phyloP scores from a whole-genome alignment of 2,888 invertebrate genomes.

The Macrosiphum euphorbiae region DNA sequence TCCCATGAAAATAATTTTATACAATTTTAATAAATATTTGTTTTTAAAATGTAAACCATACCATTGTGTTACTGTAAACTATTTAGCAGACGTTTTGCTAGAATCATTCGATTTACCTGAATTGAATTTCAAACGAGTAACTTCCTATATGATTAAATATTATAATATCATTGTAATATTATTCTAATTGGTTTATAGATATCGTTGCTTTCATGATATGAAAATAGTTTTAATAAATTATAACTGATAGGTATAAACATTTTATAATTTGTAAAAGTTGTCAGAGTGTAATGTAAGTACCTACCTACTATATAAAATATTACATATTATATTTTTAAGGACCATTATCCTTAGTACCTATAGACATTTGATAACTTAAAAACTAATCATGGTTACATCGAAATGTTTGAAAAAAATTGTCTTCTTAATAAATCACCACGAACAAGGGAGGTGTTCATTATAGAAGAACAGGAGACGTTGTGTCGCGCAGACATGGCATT shows the following conservation, averaged over 20 bases:
- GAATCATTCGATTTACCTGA: background rate
- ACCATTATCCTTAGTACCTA: background rate
- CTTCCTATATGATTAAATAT: background rate
- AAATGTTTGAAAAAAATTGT: background rate
- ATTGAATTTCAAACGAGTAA: background rate
- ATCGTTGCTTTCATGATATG: no score
- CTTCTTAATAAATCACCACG: background rate
- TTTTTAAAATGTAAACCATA: background rate
- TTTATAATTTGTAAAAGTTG: background rate
- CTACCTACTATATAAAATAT: background rate
- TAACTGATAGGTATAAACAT: background rate
- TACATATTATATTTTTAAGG: background rate
- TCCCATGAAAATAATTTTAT: no score
- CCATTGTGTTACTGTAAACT: no score
- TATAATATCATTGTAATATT: no score
- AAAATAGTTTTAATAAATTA: background rate
- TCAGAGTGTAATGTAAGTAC: background rate
- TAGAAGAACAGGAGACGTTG: background rate
- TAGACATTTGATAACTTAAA: background rate
- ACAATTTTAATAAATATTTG: no score
- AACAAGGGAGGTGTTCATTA: background rate
- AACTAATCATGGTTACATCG: background rate
- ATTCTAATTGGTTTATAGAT: background rate
- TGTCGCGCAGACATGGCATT: background rate
- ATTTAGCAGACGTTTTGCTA: background rate